These are phyloP conservation scores for Pristionchus mayeri DNA, from an alignment of 2,888 invertebrate genomes.

Conservation along the genomic window DNA sequence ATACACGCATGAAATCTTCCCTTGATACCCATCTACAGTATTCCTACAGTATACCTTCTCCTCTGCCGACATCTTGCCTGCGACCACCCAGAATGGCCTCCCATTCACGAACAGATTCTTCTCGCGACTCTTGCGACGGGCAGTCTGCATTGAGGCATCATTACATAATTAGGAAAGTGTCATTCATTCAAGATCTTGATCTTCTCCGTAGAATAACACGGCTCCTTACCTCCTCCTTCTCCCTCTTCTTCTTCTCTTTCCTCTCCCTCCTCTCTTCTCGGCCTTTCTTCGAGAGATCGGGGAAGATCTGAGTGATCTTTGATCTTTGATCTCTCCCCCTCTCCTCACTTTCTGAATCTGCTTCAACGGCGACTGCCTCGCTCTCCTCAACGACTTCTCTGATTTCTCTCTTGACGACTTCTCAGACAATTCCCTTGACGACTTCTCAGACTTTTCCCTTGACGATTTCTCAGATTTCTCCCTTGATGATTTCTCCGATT, in stretches of 20 bases:
- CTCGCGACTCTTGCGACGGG: neutral
- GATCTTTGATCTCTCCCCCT: no score
- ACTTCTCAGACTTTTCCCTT: no score
- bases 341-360: constrained; percentile 17
- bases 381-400: neutral
- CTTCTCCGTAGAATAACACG: no score
- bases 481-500: no score
- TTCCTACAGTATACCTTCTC: constrained; percentile 1
- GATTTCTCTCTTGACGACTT: no score
- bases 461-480: no score
- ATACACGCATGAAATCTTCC: no score
- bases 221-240: neutral
- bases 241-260: neutral
- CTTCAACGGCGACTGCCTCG: neutral
- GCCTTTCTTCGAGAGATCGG: constrained; percentile 2
- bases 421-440: no score
- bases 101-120: constrained; percentile 17
- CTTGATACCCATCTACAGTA: no score
- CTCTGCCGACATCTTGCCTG: neutral
- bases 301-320: constrained; percentile 7
- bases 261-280: neutral
- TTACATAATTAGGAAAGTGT: no score
- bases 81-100: neutral
- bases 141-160: no score
- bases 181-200: no score